Evolutionary conservation across 2,888 invertebrate species (phyloP).

Genomic region (Xestia ashworthii): DNA sequence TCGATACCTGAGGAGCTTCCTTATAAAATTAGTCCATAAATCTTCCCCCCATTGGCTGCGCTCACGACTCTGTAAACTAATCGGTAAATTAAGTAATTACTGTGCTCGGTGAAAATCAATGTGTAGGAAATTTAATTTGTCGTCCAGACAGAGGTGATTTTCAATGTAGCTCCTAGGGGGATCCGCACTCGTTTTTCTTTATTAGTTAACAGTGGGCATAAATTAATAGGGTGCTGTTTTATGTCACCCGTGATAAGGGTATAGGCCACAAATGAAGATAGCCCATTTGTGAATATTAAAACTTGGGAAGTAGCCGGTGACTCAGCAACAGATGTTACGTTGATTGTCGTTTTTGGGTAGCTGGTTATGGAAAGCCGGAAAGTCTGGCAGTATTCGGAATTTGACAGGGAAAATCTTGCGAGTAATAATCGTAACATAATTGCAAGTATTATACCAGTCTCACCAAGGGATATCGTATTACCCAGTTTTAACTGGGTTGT

Average conservation of each 20-base stretch:
- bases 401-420: neutral
- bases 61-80: conserved; percentile 83
- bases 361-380: conserved; percentile 18
- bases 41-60: conserved; percentile 79
- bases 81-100: conserved; percentile 87
- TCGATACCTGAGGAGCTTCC: conserved; percentile 70
- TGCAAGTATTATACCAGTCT: neutral
- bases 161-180: conserved; percentile 76
- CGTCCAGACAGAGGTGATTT: conserved; percentile 78
- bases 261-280: conserved; percentile 56
- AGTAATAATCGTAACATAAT: neutral
- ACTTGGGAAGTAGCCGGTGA: conserved; percentile 48
- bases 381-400: conserved; percentile 5
- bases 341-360: conserved; percentile 33
- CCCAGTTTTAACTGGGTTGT: too few species aligned
- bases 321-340: conserved; percentile 46
- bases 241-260: conserved; percentile 68
- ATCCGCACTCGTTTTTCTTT: conserved; percentile 75
- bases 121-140: conserved; percentile 86
- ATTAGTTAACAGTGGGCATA: conserved; percentile 71
- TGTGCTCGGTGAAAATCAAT: conserved; percentile 84
- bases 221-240: conserved; percentile 73
- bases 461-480: too few species aligned
- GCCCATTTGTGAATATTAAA: conserved; percentile 61
- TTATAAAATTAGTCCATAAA: conserved; percentile 80